phyloP scores from a whole-genome alignment of 92 coral and sea anemone species.

The Hydrozoanthus gracilis region DNA sequence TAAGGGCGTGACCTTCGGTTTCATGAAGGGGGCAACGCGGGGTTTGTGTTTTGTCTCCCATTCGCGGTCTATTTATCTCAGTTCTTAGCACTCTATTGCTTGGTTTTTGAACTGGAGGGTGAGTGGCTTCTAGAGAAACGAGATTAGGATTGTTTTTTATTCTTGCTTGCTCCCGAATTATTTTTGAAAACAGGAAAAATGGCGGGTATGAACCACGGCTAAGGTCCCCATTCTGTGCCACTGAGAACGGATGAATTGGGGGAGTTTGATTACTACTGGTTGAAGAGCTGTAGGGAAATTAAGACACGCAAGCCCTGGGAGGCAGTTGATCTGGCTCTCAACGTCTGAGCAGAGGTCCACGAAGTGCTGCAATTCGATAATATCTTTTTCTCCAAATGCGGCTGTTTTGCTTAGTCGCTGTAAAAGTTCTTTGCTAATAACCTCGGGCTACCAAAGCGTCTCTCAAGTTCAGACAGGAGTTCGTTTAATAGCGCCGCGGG shows the following conservation, averaged over 20 bases:
- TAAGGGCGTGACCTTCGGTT: constrained; percentile 37
- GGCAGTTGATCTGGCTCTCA: not conserved
- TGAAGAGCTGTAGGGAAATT: not conserved
- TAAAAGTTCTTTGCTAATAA: not conserved
- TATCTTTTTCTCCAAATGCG: not conserved
- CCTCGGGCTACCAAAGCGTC: constrained; percentile 45
- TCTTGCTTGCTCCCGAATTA: not conserved
- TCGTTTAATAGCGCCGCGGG: constrained; percentile 37
- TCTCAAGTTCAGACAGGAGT: constrained; percentile 46
- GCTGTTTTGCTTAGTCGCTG: not conserved
- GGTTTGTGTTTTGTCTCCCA: not conserved
- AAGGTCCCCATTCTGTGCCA: not conserved
- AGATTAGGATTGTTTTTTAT: not conserved
- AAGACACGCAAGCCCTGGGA: constrained; percentile 13
- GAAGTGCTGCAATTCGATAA: not conserved
- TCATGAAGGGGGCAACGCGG: constrained; percentile 36
- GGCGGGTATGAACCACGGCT: not conserved
- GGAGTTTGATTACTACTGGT: not conserved
- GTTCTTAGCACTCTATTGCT: not conserved
- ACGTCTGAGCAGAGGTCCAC: not conserved
- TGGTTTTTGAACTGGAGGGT: not conserved
- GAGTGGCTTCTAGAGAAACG: not conserved
- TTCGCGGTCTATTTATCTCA: not conserved
- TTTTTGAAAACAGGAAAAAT: not conserved
- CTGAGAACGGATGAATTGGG: not conserved